phyloP scores from a whole-genome alignment of 2,888 invertebrate species.

The Andricus quercusramuli region DNA sequence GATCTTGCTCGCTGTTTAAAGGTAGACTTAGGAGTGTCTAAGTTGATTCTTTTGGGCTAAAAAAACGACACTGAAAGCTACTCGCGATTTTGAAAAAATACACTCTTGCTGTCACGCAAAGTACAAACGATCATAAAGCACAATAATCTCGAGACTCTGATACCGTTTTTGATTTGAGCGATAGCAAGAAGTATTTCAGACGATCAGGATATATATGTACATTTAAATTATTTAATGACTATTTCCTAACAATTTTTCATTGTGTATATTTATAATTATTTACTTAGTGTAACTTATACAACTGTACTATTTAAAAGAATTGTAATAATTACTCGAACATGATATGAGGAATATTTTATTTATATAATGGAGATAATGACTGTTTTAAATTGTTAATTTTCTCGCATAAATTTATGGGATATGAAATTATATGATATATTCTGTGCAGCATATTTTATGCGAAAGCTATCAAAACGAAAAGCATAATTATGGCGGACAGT shows the following conservation, averaged over 20 bases:
- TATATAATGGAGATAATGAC: conserved; percentile 63
- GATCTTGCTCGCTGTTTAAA: conserved; percentile 28
- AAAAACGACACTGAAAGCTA: conserved; percentile 51
- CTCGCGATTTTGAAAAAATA: conserved; percentile 47
- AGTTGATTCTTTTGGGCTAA: not conserved
- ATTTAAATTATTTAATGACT: conserved; percentile 75
- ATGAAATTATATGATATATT: conserved; percentile 47
- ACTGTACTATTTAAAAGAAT: conserved; percentile 68
- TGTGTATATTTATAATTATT: conserved; percentile 77
- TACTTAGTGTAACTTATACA: conserved; percentile 71
- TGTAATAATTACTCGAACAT: conserved; percentile 66
- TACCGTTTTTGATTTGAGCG: conserved; percentile 54
- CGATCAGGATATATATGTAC: conserved; percentile 68
- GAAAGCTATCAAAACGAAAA: conserved; percentile 41
- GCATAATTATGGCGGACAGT: conserved; percentile 45
- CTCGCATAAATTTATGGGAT: conserved; percentile 49
- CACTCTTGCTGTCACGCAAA: conserved; percentile 59
- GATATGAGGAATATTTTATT: conserved; percentile 68
- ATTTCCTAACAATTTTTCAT: conserved; percentile 76
- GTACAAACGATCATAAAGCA: conserved; percentile 53
- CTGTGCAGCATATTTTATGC: conserved; percentile 54
- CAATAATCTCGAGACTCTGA: conserved; percentile 47
- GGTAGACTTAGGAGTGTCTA: conserved; percentile 13
- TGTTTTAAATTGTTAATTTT: conserved; percentile 61
- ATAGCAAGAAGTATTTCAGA: conserved; percentile 59